Evolutionary conservation across 2,888 invertebrate species (phyloP), one percentile per base, ranked within the genome.

Genomic region (Tetragnatha montana): DNA sequence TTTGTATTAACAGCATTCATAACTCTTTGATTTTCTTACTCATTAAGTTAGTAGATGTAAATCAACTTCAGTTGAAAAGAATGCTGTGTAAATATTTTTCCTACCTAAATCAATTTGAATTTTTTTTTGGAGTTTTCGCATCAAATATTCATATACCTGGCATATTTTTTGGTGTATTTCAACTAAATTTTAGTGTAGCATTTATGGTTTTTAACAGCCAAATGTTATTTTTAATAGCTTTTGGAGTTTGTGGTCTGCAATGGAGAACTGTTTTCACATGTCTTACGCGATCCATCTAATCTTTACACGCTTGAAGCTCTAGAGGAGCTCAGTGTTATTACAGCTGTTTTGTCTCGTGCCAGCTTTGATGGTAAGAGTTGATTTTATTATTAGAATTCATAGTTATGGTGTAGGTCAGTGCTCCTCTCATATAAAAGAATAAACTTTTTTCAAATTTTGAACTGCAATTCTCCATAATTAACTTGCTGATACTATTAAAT

Each of bases 211-310:
- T 35, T 90, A 35, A 75, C 19, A 10, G 14, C 12, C 17, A 21
- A 8, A 17, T 47, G 7, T 1, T n/a, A 12, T 47, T n/a, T 49
- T 75, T 60, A 6, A 22, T 50, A 90, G 90, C 76, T 91, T 21
- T 74, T 91, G 70, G 82, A 89, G 82, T 91, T 91, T 87, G 87
- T 91, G 10, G 87, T 81, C 50, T 89, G 86, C 50, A 89, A 91
- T 81, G 75, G 87, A 21, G 91, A 89, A 78, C 69, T 91, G 10
- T 89, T 91, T 70, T 87, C 84, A 8, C 80, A 87, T 78, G 87
- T 91, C 6, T 80, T 91, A 12, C 73, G 91, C 69, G 89, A 91
- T 81, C 89, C 87, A 51, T 91, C 91, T 4, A 87, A 74, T 78
- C 21, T 91, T 14, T 73, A 75, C 35, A 76, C 75, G 47, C 50